Percentiles rank a stretch among this genome's conserved stretches.
Conservation (phyloP, 2,888 invertebrate species). For the Gymnocheta viridis region DNA sequence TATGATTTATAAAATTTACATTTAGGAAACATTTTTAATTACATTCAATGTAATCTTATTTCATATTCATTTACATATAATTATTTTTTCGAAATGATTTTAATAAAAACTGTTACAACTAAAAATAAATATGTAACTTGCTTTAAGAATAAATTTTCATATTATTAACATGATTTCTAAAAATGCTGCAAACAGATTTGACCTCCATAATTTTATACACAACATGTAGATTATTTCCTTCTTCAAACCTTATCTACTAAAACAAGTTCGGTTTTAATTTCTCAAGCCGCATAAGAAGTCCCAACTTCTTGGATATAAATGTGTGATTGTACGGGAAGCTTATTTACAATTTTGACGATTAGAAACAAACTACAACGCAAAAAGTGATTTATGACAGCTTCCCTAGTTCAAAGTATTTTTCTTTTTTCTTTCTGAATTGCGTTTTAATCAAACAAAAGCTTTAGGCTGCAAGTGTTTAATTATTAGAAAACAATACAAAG, state of each 20-base stretch:
- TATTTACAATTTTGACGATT: not conserved
- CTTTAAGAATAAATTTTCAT: not conserved
- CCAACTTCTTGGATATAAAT: not conserved
- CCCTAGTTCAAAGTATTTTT: not conserved
- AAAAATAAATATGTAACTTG: not conserved
- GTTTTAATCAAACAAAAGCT: not conserved
- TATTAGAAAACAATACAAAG: slow-evolving; percentile 8
- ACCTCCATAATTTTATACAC: not conserved
- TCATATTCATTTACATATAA: not conserved
- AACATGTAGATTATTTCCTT: not conserved
- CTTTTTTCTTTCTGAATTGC: not conserved
- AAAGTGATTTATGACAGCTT: not conserved
- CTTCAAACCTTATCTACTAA: not conserved
- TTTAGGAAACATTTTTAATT: not conserved
- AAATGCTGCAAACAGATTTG: not conserved
- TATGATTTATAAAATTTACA: not conserved
- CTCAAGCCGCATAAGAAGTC: not conserved
- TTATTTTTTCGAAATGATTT: not conserved
- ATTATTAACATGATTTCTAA: not conserved
- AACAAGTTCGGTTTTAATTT: not conserved
- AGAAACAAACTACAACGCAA: not conserved
- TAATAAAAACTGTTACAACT: not conserved
- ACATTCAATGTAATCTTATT: not conserved
- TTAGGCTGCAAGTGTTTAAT: slow-evolving; percentile 46
- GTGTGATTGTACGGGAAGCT: not conserved